Percentiles rank a stretch among this genome's conserved stretches.
Evolutionary conservation across 1,140 invertebrate genomes (phyloP).

Genomic region (Drosophila neocordata): DNA sequence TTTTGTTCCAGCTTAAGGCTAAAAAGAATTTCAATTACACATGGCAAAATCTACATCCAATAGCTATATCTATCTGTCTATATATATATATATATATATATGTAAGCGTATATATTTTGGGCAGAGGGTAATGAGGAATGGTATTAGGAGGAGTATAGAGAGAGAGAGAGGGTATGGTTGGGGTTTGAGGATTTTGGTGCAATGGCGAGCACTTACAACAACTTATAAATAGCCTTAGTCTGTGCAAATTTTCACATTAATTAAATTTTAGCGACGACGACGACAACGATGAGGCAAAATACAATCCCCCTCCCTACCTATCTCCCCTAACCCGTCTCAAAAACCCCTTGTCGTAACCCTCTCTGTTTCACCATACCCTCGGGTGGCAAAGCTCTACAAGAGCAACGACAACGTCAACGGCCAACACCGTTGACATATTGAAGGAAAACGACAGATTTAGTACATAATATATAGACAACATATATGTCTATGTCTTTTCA

Average conservation of each 20-base stretch:
- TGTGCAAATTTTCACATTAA: conserved; percentile 82
- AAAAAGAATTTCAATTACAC: conserved; percentile 6
- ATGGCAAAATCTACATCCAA: neutral
- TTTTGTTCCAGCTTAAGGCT: conserved; percentile 1
- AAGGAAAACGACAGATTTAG: conserved; percentile 82
- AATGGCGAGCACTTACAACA: conserved; percentile 74
- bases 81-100: neutral
- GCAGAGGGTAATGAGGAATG: conserved; percentile 3
- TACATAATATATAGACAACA: conserved; percentile 70
- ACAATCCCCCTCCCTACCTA: conserved; percentile 14
- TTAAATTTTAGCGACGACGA: conserved; percentile 74
- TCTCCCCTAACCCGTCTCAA: neutral
- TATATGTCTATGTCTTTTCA: conserved; percentile 29
- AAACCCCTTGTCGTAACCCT: no score
- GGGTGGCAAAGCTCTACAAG: conserved; percentile 3
- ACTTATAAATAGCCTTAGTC: conserved; percentile 80
- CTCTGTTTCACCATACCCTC: neutral
- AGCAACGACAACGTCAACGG: conserved; percentile 47
- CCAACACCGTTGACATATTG: conserved; percentile 78
- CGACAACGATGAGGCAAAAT: conserved; percentile 40
- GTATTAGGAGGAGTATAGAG: neutral
- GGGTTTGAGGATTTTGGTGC: conserved; percentile 13
- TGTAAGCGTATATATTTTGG: neutral
- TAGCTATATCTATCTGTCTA: neutral
- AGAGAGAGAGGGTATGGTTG: neutral